These are phyloP conservation scores for Aegotheles bennettii DNA, from an alignment of 2,113 vertebrate species.

Conservation along the genomic window DNA sequence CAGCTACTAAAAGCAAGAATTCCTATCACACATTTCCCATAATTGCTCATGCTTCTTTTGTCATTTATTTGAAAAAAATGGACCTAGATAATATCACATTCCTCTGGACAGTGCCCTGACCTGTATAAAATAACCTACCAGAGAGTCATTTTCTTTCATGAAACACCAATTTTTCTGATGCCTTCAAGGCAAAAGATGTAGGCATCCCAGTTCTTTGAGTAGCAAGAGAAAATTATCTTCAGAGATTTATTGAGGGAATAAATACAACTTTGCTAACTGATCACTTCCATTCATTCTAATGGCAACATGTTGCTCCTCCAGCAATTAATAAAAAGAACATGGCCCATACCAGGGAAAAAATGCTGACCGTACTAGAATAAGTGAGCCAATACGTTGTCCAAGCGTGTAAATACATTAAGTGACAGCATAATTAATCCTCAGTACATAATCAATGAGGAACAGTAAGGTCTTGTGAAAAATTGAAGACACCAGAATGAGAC, in stretches of 20 bases:
- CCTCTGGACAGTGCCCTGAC: background rate
- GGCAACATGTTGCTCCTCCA: background rate
- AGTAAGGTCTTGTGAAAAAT: conserved; percentile 57
- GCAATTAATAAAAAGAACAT: conserved; percentile 19
- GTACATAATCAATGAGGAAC: conserved; percentile 67
- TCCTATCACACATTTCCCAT: background rate
- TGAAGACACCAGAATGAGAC: conserved; percentile 34
- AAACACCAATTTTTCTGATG: background rate
- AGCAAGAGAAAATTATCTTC: background rate
- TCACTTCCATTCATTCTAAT: background rate
- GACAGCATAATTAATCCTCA: conserved; percentile 75
- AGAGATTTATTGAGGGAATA: background rate
- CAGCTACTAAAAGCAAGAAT: background rate
- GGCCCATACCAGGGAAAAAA: background rate
- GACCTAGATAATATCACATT: background rate
- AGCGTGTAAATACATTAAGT: conserved; percentile 59
- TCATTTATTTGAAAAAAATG: background rate
- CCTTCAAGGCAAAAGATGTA: background rate
- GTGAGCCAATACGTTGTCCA: conserved; percentile 34
- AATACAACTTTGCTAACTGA: background rate
- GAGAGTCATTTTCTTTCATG: background rate
- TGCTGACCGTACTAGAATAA: conserved; percentile 17
- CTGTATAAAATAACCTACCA: background rate
- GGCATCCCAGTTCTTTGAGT: background rate
- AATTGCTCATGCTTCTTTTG: background rate